These are phyloP conservation scores for Oreochromis aureus DNA, from an alignment of 2,113 vertebrate species.

Conservation along the genomic window DNA sequence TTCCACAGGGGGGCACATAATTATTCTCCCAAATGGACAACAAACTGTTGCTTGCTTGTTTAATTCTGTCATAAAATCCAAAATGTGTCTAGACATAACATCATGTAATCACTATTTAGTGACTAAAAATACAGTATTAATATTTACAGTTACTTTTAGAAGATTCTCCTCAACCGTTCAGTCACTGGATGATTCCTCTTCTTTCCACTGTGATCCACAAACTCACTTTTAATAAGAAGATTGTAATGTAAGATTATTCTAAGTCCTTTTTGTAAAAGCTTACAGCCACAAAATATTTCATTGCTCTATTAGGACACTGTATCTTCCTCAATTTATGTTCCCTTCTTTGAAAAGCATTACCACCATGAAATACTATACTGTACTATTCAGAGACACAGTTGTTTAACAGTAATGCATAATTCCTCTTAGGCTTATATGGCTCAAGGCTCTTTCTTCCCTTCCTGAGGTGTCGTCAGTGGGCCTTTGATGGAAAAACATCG, in stretches of 20 bases:
- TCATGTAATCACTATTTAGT: neutral
- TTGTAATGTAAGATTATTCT: neutral
- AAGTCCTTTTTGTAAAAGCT: neutral
- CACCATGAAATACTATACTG: neutral
- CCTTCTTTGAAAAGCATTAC: neutral
- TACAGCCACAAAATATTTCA: neutral
- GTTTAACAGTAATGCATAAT: neutral
- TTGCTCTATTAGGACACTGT: neutral
- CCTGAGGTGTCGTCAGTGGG: neutral
- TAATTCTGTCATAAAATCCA: neutral
- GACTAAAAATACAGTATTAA: neutral
- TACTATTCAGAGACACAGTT: neutral
- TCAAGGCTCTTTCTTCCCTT: constrained; percentile 1
- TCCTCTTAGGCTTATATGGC: constrained; percentile 5
- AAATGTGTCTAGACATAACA: neutral
- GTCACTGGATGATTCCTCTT: neutral
- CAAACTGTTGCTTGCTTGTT: neutral
- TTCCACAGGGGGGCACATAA: neutral
- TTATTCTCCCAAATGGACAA: neutral
- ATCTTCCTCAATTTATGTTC: neutral
- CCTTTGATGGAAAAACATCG: constrained; percentile 11
- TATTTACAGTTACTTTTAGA: neutral
- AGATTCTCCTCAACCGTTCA: neutral
- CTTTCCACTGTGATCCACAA: neutral
- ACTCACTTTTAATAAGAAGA: neutral